These are phyloP conservation scores for Pediacus dermestoides DNA, from an alignment of 2,888 invertebrate species.

Conservation along the genomic window DNA sequence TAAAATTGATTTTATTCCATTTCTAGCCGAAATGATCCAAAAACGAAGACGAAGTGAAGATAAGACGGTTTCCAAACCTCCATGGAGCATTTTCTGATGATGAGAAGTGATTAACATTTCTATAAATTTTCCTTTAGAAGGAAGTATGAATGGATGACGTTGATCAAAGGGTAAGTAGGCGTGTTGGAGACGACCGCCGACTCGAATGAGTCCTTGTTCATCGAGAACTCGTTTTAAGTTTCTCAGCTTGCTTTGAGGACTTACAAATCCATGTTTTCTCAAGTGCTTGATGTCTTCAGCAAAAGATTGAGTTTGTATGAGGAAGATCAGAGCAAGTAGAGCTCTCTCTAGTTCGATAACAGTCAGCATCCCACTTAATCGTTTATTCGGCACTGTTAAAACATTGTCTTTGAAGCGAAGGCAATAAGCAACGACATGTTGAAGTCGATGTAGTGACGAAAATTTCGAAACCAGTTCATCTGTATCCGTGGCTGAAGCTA, in stretches of 20 bases:
- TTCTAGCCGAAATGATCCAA: slow-evolving; percentile 18
- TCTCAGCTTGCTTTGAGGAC: slow-evolving; percentile 11
- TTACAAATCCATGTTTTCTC: slow-evolving; percentile 4
- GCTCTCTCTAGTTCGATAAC: no score
- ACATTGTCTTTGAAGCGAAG: no score
- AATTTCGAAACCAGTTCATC: no score
- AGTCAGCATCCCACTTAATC: no score
- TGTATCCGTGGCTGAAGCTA: no score
- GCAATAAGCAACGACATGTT: no score
- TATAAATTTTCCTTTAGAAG: slow-evolving; percentile 17
- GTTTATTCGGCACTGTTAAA: no score
- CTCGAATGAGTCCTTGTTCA: slow-evolving; percentile 16
- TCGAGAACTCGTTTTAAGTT: slow-evolving; percentile 18
- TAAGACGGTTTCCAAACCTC: slow-evolving; percentile 17
- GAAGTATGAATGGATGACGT: slow-evolving; percentile 20
- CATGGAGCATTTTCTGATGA: slow-evolving; percentile 20
- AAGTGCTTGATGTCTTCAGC: slow-evolving; percentile 10
- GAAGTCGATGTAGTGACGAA: no score
- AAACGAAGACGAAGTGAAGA: slow-evolving; percentile 18
- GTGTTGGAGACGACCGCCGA: slow-evolving; percentile 21
- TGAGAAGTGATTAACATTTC: slow-evolving; percentile 17
- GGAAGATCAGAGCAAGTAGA: no score
- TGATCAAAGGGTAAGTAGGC: slow-evolving; percentile 11
- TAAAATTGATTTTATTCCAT: slow-evolving; percentile 13
- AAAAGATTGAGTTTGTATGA: slow-evolving; percentile 15